phyloP scores from a whole-genome alignment of 2,888 invertebrate species.

The Meiosimyza platycephala region DNA sequence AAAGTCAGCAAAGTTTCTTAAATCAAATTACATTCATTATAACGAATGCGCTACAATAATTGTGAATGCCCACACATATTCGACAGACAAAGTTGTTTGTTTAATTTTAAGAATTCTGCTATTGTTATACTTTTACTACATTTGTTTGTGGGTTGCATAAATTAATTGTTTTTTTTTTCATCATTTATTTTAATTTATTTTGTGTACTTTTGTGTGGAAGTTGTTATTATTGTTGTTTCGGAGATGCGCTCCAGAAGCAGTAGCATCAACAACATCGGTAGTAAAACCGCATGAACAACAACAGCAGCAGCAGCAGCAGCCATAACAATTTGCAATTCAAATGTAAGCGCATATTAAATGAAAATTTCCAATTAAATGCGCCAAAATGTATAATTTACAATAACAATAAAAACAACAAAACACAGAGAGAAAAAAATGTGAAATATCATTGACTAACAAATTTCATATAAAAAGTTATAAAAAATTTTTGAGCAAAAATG shows the following conservation, averaged over 20 bases:
- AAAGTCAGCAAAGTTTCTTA: no score
- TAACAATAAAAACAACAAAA: conserved; percentile 4
- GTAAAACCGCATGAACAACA: neutral
- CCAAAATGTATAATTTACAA: conserved; percentile 17
- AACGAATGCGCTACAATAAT: no score
- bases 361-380: conserved; percentile 20
- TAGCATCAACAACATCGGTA: conserved; percentile 7
- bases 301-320: conserved; percentile 14
- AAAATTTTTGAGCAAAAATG: no score
- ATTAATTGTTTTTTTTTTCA: neutral
- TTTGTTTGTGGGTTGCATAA: neutral
- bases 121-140: neutral
- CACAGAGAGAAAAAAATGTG: neutral
- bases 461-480: no score
- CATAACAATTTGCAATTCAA: conserved; percentile 36
- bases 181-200: neutral
- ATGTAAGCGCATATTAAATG: conserved; percentile 26
- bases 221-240: no score
- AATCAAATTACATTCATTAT: no score
- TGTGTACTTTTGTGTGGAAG: neutral
- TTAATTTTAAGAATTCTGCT: neutral
- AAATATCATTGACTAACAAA: neutral
- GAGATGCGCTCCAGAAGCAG: conserved; percentile 20
- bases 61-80: neutral
- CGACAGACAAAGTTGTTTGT: conserved; percentile 16